Base-by-base conservation (phyloP, 2,797 vertebrate genomes). In the Hemitrygon akajei region DNA sequence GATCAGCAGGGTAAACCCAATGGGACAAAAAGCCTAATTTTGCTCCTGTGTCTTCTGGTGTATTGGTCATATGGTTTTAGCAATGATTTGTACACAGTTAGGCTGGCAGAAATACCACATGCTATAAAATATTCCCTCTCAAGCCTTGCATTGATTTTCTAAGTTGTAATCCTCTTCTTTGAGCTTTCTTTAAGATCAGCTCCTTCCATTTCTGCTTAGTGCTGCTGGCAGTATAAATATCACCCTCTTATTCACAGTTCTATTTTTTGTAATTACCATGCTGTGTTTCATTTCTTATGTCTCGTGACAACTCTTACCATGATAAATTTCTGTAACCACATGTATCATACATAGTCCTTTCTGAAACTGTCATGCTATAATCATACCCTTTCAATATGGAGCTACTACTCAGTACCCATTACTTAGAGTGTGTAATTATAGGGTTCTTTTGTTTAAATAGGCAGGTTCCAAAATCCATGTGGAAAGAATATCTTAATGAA, bases 201-300 rank as follows among this genome's bases (percentile, higher is more conserved):
- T 89, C n/a, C 27, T 20, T 14, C 11, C 30, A n/a, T 30, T 56
- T 60, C 12, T 86, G 27, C 27, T 86, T n/a, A 34, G n/a, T 37
- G 7, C 69, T 37, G 2, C n/a, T 69, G n/a, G n/a, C 63, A 37
- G n/a, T 11, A 9, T 69, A 89, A 66, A 58, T n/a, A 58, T 58
- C 84, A 87, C 58, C 63, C 69, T 71, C 14, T 71, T 71, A 71
- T 87, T 87, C 84, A 87, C 84, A 63, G 81, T 84, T 66, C 18
- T 58, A 22, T 82, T 22, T 16, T 25, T 69, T 69, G 63, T 69
- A 89, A 89, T 89, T 37, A 86, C 56, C 69, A 2, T 20, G 9
- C 86, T 89, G 86, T 10, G 66, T 69, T 89, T 69, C 63, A 89
- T 69, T 37, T 84, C 12, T 86, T 84, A 40, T 11, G 25, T 47